Evolutionary conservation across 2,797 vertebrate genomes (phyloP).

Genomic region (Australoheros facetus): DNA sequence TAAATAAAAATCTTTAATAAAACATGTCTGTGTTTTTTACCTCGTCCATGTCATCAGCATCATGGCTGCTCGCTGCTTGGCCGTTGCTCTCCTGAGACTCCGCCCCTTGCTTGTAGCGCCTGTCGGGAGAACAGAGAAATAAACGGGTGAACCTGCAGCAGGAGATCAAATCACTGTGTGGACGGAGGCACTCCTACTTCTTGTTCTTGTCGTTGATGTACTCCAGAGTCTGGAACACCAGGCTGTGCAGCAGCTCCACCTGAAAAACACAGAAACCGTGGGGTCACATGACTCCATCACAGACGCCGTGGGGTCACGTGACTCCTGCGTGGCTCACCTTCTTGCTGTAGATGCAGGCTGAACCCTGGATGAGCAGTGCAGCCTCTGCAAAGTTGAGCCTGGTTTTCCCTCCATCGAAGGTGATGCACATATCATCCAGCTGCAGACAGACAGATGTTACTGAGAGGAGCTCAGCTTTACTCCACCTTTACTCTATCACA

Average conservation of each 20-base stretch:
- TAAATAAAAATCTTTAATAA: background rate
- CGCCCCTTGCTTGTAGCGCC: conserved; percentile 75
- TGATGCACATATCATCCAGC: conserved; percentile 93
- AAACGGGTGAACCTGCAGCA: background rate
- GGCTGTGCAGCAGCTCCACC: conserved; percentile 92
- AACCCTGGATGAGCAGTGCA: conserved; percentile 92
- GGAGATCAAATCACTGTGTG: background rate
- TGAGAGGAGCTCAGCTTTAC: background rate
- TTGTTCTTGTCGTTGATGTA: conserved; percentile 88
- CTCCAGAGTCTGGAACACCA: conserved; percentile 92
- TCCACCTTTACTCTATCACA: too few species aligned
- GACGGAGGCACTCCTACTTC: conserved; percentile 55
- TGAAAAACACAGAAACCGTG: conserved; percentile 48
- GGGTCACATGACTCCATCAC: background rate
- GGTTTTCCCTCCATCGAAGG: conserved; percentile 89
- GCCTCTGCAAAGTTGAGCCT: conserved; percentile 94
- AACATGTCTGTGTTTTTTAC: background rate
- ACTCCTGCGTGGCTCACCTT: conserved; percentile 76
- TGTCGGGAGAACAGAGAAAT: conserved; percentile 33
- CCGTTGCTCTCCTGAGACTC: conserved; percentile 48
- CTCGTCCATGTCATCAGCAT: conserved; percentile 41
- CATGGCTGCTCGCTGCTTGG: fast-evolving
- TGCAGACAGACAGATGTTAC: conserved; percentile 51
- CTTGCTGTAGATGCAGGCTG: conserved; percentile 91
- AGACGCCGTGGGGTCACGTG: background rate